Evolutionary conservation across 1,140 invertebrate genomes (phyloP).

Genomic region (Neelides sp.): DNA sequence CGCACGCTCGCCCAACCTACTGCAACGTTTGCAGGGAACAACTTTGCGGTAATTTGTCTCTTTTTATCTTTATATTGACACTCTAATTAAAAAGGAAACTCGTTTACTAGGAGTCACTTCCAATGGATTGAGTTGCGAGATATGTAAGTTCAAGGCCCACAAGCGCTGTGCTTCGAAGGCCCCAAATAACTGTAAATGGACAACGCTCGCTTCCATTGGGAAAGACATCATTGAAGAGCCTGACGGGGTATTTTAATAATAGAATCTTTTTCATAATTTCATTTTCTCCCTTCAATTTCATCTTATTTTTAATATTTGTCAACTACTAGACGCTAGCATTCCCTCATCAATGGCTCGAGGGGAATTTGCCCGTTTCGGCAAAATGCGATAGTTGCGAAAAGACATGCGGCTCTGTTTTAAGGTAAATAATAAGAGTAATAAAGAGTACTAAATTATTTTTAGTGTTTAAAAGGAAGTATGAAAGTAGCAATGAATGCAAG

Average conservation of each 20-base stretch:
- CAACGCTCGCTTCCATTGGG: conserved; percentile 78
- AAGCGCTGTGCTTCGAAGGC: conserved; percentile 83
- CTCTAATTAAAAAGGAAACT: background rate
- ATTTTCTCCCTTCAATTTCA: background rate
- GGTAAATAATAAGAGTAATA: conserved; percentile 40
- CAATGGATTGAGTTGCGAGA: conserved; percentile 86
- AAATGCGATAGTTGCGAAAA: conserved; percentile 91
- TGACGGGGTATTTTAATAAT: conserved; percentile 65
- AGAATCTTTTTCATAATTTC: conserved; percentile 7
- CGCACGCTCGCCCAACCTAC: conserved; percentile 85
- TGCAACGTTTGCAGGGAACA: conserved; percentile 92
- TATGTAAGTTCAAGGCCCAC: conserved; percentile 94
- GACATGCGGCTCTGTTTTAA: conserved; percentile 87
- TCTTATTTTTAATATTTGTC: conserved; percentile 30
- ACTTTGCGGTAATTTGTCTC: conserved; percentile 47
- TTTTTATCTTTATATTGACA: background rate
- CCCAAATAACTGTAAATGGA: conserved; percentile 93
- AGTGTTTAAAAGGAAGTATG: background rate
- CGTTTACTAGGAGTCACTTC: conserved; percentile 65
- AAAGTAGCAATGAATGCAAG: no score
- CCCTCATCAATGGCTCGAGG: conserved; percentile 97
- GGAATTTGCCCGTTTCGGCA: conserved; percentile 85
- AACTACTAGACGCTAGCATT: conserved; percentile 68
- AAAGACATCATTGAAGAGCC: conserved; percentile 85
- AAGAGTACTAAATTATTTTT: background rate